phyloP scores from a whole-genome alignment of 53 echinoderm and acorn worm species.

The Luidia sarsii region DNA sequence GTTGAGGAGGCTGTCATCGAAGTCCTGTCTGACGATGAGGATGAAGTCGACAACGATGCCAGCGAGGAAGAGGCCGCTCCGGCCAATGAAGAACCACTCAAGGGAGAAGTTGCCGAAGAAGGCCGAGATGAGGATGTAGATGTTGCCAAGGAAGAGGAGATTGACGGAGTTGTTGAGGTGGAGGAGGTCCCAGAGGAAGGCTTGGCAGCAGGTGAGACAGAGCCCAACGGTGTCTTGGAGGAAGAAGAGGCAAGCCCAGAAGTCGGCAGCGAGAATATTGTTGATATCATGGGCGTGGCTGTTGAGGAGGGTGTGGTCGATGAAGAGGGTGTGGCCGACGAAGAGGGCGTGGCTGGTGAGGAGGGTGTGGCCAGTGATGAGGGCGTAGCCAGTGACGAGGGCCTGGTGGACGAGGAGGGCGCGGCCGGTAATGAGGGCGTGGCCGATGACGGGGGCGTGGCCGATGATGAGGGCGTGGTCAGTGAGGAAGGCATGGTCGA shows the following conservation, averaged over 20 bases:
- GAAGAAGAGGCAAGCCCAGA: too few species aligned
- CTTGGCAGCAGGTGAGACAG: too few species aligned
- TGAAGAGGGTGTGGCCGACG: not conserved
- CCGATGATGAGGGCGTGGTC: slow-evolving; percentile 13
- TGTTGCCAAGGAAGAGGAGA: slow-evolving; percentile 2
- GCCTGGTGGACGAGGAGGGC: slow-evolving; percentile 13
- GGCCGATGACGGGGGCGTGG: slow-evolving; percentile 9
- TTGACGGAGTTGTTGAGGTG: slow-evolving; percentile 17
- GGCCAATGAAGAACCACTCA: not conserved
- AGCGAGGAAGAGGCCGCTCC: too few species aligned
- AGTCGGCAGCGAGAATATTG: not conserved
- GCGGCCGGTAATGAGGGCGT: slow-evolving; percentile 15
- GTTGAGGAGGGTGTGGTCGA: too few species aligned
- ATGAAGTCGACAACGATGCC: not conserved
- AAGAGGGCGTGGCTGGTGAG: not conserved
- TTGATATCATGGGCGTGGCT: slow-evolving; percentile 3
- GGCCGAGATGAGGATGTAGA: slow-evolving; percentile 13
- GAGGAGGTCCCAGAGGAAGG: not conserved
- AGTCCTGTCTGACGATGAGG: not conserved
- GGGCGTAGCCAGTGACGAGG: slow-evolving; percentile 17
- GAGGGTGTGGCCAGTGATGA: slow-evolving; percentile 6
- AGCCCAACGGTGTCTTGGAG: too few species aligned
- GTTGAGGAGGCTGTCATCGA: not conserved
- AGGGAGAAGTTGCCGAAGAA: not conserved
- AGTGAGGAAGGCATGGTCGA: slow-evolving; percentile 16